Base-by-base conservation (phyloP, 2,113 vertebrate genomes). In the Myiozetetes cayanensis region DNA sequence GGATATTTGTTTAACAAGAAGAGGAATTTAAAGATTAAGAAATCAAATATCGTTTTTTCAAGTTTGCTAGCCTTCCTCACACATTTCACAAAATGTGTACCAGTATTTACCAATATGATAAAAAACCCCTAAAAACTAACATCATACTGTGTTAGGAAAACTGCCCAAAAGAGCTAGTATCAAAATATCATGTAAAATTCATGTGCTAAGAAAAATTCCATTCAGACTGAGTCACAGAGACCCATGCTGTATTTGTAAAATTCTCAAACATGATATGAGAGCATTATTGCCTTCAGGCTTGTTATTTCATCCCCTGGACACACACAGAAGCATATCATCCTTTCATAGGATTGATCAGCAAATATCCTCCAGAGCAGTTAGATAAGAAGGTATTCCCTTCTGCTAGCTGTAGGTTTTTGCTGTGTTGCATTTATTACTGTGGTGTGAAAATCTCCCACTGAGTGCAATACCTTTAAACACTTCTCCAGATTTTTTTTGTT, bases 311-410 rank as follows among this genome's bases (percentile, higher is more conserved):
- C 96, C 88, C 94, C 97, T 94, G 96, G 95, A 96, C 95, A 96
- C 96, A 96, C 87, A 94, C 50, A 94, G 91, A 94, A 97, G 96
- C 96, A 97, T 97, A 97, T 97, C 97, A 97, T 97, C 97, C 96
- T 96, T 97, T 97, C 96, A 97, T 97, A 95, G 96, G 96, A 97
- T 94, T 97, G 95, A 97, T 97, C 96, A 97, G 96, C 96, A 97
- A 97, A 96, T 97, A 97, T 97, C 96, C 96, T 97, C 95, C 96
- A 96, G 96, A 97, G 95, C 92, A 78, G 84, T 90, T 94, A 97
- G 97, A 97, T 97, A 97, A 97, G 96, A 97, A 95, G 94, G 89
- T 89, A 86, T 95, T 93, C 89, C 94, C 96, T 96, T 97, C 89
- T 90, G 89, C 96, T 96, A 81, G 90, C 92, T 93, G 90, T 93